These are phyloP conservation scores for Encarsia formosa DNA, from an alignment of 2,888 invertebrate species.

Conservation along the genomic window DNA sequence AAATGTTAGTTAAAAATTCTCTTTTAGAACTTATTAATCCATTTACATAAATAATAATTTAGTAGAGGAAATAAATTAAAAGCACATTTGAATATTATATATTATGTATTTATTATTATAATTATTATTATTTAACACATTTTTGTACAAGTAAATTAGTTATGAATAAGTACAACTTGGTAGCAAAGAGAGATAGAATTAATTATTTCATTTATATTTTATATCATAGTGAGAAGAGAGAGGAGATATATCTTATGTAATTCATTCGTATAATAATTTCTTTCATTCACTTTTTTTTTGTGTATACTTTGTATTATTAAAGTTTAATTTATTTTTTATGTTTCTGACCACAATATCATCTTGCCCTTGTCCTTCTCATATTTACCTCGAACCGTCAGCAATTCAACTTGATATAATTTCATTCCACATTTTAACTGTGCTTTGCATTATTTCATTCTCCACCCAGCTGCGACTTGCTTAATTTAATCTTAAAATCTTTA, in stretches of 20 bases:
- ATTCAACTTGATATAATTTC: background rate
- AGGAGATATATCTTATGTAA: slow-evolving; percentile 40
- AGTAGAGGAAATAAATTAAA: too few species aligned
- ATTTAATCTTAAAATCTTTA: slow-evolving; percentile 14
- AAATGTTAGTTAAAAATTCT: background rate
- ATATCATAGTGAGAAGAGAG: slow-evolving; percentile 46
- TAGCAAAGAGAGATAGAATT: slow-evolving; percentile 54
- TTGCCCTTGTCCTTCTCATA: slow-evolving; percentile 28
- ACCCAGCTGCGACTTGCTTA: slow-evolving; percentile 4
- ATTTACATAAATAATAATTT: too few species aligned
- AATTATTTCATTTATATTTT: slow-evolving; percentile 41
- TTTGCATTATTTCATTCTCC: background rate
- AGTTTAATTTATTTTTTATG: slow-evolving; percentile 33
- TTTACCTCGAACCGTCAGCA: background rate
- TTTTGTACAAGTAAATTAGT: slow-evolving; percentile 54
- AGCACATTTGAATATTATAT: too few species aligned
- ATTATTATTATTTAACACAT: slow-evolving; percentile 51
- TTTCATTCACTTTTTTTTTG: slow-evolving; percentile 28
- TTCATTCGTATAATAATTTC: slow-evolving; percentile 37
- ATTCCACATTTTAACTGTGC: background rate
- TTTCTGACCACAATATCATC: slow-evolving; percentile 37
- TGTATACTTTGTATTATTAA: slow-evolving; percentile 27
- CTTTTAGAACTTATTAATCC: too few species aligned
- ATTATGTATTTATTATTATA: too few species aligned
- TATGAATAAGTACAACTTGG: slow-evolving; percentile 54